These are phyloP conservation scores for Chaitophorus viminalis DNA, from an alignment of 2,888 invertebrate species.

Conservation along the genomic window DNA sequence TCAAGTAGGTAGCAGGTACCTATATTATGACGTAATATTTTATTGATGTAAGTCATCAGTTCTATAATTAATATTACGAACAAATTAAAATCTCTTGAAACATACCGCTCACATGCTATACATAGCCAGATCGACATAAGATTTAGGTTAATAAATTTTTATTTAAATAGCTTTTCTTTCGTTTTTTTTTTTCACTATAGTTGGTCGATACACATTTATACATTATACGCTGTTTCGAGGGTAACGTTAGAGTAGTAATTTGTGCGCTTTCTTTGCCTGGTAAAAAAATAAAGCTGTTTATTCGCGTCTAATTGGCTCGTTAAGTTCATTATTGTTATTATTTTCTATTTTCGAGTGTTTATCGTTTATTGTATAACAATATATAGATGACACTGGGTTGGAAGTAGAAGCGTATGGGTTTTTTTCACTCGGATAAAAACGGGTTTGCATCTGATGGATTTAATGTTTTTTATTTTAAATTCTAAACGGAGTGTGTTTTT, in stretches of 20 bases:
- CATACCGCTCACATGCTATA: not conserved
- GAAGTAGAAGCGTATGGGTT: not conserved
- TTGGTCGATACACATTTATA: not conserved
- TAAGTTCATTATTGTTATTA: not conserved
- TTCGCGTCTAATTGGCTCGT: slow-evolving; percentile 8
- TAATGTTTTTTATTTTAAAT: too few species aligned
- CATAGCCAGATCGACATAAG: too few species aligned
- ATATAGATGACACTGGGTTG: not conserved
- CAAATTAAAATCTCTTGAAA: not conserved
- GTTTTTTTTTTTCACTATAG: not conserved
- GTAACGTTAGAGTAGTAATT: not conserved
- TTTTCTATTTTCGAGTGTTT: not conserved
- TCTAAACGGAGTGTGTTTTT: too few species aligned
- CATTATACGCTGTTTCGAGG: not conserved
- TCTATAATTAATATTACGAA: slow-evolving; percentile 6
- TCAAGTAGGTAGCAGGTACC: too few species aligned
- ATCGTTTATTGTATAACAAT: not conserved
- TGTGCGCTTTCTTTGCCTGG: not conserved
- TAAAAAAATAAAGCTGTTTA: not conserved
- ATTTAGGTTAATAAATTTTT: too few species aligned
- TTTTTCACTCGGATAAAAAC: not conserved
- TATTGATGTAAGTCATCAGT: slow-evolving; percentile 1
- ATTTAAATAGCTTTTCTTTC: not conserved
- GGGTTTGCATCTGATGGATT: not conserved
- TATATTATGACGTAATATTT: not conserved